Percentiles rank a stretch among this genome's conserved stretches.
Evolutionary conservation across 2,888 invertebrate species (phyloP).

Genomic region (Horisme vitalbata): DNA sequence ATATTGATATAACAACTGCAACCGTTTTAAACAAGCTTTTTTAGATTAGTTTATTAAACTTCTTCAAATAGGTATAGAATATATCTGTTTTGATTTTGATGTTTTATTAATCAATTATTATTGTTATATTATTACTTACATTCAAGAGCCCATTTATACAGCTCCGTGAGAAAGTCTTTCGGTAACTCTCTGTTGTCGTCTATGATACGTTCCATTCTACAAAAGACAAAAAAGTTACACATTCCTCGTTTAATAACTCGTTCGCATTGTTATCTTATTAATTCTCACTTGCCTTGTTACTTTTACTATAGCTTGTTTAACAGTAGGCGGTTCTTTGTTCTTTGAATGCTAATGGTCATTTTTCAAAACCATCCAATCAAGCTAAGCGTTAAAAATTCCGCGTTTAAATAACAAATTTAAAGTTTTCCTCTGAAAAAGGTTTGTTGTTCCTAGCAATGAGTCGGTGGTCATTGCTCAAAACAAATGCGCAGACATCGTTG

Average conservation of each 20-base stretch:
- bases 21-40: no score
- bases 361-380: constrained; percentile 36
- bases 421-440: constrained; percentile 62
- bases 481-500: constrained; percentile 69
- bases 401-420: constrained; percentile 46
- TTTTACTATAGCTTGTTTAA: constrained; percentile 23
- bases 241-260: constrained; percentile 17
- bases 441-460: constrained; percentile 68
- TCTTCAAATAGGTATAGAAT: no score
- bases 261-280: constrained; percentile 28
- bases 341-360: constrained; percentile 34
- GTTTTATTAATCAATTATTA: no score
- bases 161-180: constrained; percentile 86
- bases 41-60: no score
- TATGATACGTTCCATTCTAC: constrained; percentile 85
- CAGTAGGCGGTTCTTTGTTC: constrained; percentile 28
- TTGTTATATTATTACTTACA: no score
- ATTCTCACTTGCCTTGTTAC: constrained; percentile 14
- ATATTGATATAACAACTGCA: no score
- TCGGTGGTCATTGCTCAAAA: constrained; percentile 65
- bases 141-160: constrained; percentile 92
- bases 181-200: constrained; percentile 85
- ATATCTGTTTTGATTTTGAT: no score
- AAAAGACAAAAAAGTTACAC: constrained; percentile 54
- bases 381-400: constrained; percentile 43